Percentiles rank a stretch among this genome's conserved stretches.
These are phyloP conservation scores for Pseudachorutes palmiensis DNA, from an alignment of 1,140 invertebrate genomes.

Conservation along the genomic window DNA sequence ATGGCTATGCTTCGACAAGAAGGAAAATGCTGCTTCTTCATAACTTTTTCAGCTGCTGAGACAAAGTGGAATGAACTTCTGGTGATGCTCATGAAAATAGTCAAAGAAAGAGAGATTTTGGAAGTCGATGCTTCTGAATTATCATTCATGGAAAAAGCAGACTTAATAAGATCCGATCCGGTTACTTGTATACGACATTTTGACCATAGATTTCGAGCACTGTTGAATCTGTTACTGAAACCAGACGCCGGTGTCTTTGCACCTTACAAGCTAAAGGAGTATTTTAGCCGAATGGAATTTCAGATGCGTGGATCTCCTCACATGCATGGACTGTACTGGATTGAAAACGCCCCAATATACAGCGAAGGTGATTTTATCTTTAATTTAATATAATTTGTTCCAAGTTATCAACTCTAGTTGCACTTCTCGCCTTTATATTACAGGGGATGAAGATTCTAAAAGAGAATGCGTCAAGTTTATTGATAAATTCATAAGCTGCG, in stretches of 20 bases:
- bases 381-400: not conserved
- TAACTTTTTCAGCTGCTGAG: slow-evolving; percentile 43
- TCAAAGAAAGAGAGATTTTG: slow-evolving; percentile 38
- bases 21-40: slow-evolving; percentile 41
- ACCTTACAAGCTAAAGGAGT: slow-evolving; percentile 11
- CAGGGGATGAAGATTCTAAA: not conserved
- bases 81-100: slow-evolving; percentile 42
- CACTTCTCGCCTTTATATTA: too few relatives aligned
- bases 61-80: slow-evolving; percentile 42
- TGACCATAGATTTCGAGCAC: slow-evolving; percentile 13
- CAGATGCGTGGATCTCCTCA: slow-evolving; percentile 24
- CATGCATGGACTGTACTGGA: slow-evolving; percentile 24
- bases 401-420: not conserved
- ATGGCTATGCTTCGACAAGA: slow-evolving; percentile 43
- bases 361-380: not conserved
- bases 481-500: slow-evolving; percentile 13
- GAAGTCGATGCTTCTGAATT: slow-evolving; percentile 32
- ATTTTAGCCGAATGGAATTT: slow-evolving; percentile 21
- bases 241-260: slow-evolving; percentile 9
- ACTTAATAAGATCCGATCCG: slow-evolving; percentile 44
- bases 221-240: slow-evolving; percentile 12
- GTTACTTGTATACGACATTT: slow-evolving; percentile 41
- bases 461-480: slow-evolving; percentile 10
- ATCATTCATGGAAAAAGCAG: slow-evolving; percentile 38
- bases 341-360: slow-evolving; percentile 19